Evolutionary conservation across 30 jellyfish, hydroid and myxozoan genomes (phyloP), one percentile per base, ranked within the genome.

Genomic region (Clytia hemisphaerica): DNA sequence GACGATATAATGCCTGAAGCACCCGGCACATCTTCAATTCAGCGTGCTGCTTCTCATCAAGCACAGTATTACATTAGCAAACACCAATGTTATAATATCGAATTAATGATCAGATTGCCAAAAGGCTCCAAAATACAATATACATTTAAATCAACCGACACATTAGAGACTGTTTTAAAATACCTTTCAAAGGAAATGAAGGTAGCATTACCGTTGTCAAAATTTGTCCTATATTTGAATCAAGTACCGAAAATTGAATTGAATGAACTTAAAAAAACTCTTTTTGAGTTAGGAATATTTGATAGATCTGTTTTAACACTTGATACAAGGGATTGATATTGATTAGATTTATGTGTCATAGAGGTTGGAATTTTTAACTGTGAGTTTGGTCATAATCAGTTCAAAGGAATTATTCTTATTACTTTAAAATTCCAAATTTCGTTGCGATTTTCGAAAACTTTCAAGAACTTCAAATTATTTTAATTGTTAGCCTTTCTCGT

Each of bases 221-320:
- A 42, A 27, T 38, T 14, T 67, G 73, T 46, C 22, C 57, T 67
- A n/a, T 67, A 5, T 67, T 4, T 45, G 3, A 67, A 67, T 34
- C 46, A 67, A 42, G 79, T 67, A 5, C 79, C 79, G 12, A 67
- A 67, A 40, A 35, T 50, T 18, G 79, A 67, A 45, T 24, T 67
- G 4, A 38, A 3, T 18, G 28, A 25, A 5, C 26, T 16, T 26
- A 38, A 42, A 14, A 5, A 32, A 5, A 67, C 76, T 6, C 74
- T 67, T 26, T 29, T 22, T 6, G 0, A 3, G 0, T 34, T 67
- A 3, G 79, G 77, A 36, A 67, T 67, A 15, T 38, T 38, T 38
- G 47, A 67, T 25, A 38, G 77, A 16, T 16, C 79, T 38, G 73
- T 67, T 27, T 46, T 67, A 46, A 22, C 31, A 18, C 45, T 67